Evolutionary conservation across 2,888 invertebrate genomes (phyloP).

Genomic region (Empis stercorea): DNA sequence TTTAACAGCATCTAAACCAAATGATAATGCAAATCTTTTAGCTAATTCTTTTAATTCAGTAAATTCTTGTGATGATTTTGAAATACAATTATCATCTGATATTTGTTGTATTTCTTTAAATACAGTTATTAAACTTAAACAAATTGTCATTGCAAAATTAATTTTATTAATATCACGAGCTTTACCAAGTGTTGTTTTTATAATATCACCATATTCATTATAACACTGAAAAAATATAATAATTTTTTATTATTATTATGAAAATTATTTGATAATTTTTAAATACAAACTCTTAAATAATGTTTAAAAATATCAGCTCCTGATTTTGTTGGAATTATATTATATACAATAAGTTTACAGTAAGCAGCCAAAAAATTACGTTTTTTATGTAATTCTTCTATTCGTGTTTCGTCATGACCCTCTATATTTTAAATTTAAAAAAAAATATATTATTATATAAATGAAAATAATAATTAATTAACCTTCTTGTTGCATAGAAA

Average conservation of each 20-base stretch:
- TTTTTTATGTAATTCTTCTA: conserved; percentile 92
- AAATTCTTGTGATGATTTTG: conserved; percentile 68
- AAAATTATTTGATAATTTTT: background rate
- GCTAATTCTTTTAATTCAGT: conserved; percentile 90
- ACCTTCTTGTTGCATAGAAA: conserved; percentile 85
- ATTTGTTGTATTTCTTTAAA: conserved; percentile 57
- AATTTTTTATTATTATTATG: background rate
- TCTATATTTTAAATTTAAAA: conserved; percentile 38
- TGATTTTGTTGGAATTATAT: conserved; percentile 82
- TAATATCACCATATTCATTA: conserved; percentile 96
- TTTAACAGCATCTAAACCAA: conserved; percentile 92
- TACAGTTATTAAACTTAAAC: conserved; percentile 77
- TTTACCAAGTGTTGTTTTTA: conserved; percentile 93
- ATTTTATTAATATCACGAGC: conserved; percentile 96
- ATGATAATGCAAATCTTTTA: conserved; percentile 90
- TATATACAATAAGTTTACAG: conserved; percentile 96
- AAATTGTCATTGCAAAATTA: conserved; percentile 88
- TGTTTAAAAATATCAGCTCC: conserved; percentile 94
- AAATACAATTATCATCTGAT: conserved; percentile 38
- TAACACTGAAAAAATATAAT: conserved; percentile 70
- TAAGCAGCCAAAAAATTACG: conserved; percentile 92
- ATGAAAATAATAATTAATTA: background rate
- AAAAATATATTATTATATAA: conserved; percentile 1
- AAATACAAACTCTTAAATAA: conserved; percentile 69
- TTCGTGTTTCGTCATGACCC: conserved; percentile 90